phyloP scores from a whole-genome alignment of 1,140 invertebrate genomes.

The Nephila pilipes region DNA sequence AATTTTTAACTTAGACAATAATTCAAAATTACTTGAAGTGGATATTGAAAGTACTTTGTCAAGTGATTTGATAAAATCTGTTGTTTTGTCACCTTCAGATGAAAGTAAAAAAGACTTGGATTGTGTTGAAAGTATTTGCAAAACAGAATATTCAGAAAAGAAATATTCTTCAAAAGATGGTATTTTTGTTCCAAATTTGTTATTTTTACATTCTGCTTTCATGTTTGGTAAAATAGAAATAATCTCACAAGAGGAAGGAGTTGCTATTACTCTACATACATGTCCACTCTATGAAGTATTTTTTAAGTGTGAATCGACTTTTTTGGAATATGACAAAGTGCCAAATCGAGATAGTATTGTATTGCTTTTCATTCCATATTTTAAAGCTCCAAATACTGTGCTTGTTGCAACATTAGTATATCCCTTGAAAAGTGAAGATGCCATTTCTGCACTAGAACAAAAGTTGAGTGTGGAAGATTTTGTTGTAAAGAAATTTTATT shows the following conservation, averaged over 20 bases:
- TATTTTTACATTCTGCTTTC: neutral
- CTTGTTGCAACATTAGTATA: conserved; percentile 36
- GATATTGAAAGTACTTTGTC: too few species aligned
- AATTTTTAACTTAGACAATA: neutral
- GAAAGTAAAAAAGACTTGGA: too few species aligned
- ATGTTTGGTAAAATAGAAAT: conserved; percentile 10
- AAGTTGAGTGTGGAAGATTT: neutral
- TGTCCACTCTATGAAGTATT: neutral
- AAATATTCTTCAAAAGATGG: neutral
- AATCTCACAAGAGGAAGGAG: neutral
- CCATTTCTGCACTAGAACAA: neutral
- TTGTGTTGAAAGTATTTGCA: too few species aligned
- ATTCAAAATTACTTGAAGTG: neutral
- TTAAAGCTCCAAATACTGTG: neutral
- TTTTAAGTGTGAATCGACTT: neutral
- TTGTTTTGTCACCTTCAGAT: too few species aligned
- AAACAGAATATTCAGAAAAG: neutral
- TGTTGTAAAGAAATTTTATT: neutral
- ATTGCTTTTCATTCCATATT: neutral
- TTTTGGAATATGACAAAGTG: neutral
- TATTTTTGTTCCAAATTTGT: neutral
- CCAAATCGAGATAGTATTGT: neutral
- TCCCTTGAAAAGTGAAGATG: neutral
- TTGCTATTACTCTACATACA: neutral
- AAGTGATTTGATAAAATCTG: too few species aligned